These are phyloP conservation scores for Pseudopleuronectes americanus DNA, from an alignment of 2,797 vertebrate genomes.

Conservation along the genomic window DNA sequence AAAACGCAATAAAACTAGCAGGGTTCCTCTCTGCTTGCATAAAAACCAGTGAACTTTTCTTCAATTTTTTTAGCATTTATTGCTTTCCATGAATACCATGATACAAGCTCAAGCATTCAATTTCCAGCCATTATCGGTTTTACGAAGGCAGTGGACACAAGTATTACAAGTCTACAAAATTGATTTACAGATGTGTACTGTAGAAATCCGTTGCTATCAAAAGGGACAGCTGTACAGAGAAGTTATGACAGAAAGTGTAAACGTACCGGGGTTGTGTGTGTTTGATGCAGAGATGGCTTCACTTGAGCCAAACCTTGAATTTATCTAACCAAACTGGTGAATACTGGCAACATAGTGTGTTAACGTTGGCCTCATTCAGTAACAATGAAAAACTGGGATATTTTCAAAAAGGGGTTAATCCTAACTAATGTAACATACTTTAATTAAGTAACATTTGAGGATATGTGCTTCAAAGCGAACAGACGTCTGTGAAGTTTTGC, in stretches of 20 bases:
- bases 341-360: conserved; percentile 42
- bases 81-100: conserved; percentile 97
- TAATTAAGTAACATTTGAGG: conserved; percentile 39
- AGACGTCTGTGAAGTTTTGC: conserved; percentile 29
- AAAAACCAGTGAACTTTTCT: too few species aligned
- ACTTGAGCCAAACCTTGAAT: conserved; percentile 37
- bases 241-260: conserved; percentile 86
- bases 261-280: conserved; percentile 48
- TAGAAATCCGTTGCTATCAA: conserved; percentile 95
- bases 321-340: conserved; percentile 38
- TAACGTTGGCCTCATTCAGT: conserved; percentile 42
- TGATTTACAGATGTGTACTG: conserved; percentile 91
- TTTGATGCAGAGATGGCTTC: conserved; percentile 40
- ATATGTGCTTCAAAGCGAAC: conserved; percentile 58
- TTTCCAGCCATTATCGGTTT: conserved; percentile 90
- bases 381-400: conserved; percentile 42
- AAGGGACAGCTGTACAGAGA: conserved; percentile 90
- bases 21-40: too few species aligned
- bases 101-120: conserved; percentile 95
- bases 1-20: too few species aligned
- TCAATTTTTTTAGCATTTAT: conserved; percentile 91
- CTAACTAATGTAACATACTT: conserved; percentile 56
- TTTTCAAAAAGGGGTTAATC: conserved; percentile 34
- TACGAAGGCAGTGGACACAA: conserved; percentile 93
- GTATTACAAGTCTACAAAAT: conserved; percentile 93